Percentiles rank a stretch among this genome's conserved stretches.
phyloP scores from a whole-genome alignment of 1,140 invertebrate species.

The Radopholus similis region DNA sequence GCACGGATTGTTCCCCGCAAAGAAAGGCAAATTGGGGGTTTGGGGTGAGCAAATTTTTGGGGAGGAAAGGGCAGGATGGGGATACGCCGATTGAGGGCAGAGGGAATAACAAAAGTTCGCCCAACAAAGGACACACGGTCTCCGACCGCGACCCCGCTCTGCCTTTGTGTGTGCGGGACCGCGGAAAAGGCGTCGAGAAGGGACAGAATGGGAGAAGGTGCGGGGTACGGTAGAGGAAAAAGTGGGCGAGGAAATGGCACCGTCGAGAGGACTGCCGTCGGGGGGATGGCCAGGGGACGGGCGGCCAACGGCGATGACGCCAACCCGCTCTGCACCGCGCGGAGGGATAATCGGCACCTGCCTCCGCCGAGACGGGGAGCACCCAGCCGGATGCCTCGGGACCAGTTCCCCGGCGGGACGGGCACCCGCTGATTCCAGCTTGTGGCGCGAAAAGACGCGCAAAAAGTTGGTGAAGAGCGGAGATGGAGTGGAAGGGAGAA shows the following conservation, averaged over 20 bases:
- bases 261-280: too few relatives aligned
- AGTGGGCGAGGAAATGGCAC: background rate
- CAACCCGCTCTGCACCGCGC: background rate
- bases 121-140: background rate
- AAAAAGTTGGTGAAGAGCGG: background rate
- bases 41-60: background rate
- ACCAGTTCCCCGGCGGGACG: too few relatives aligned
- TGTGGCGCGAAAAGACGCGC: background rate
- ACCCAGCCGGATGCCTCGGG: background rate
- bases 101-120: background rate
- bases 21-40: conserved; percentile 1
- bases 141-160: background rate
- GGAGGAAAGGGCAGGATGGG: too few relatives aligned
- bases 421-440: background rate
- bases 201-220: background rate
- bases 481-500: background rate
- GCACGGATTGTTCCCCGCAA: background rate
- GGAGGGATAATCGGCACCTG: background rate
- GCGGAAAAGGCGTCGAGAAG: background rate
- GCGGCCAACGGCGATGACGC: background rate
- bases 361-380: background rate
- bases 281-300: background rate
- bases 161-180: conserved; percentile 3
- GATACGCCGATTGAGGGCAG: background rate
- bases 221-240: background rate